These are phyloP conservation scores for Drepana falcataria DNA, from an alignment of 2,888 invertebrate genomes.

Conservation along the genomic window DNA sequence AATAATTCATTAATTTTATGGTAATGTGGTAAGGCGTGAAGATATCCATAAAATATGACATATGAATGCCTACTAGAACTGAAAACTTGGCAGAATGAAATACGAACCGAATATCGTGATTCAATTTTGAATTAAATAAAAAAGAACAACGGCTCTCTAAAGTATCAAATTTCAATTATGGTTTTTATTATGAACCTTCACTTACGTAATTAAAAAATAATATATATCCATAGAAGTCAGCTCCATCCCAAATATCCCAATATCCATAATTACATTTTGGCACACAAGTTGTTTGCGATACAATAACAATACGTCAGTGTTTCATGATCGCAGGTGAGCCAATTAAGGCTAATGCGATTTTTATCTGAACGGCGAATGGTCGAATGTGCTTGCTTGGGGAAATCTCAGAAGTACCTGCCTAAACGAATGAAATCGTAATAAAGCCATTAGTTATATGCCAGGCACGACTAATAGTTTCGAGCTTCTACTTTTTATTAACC, in stretches of 20 bases:
- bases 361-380: constrained; percentile 29
- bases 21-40: no score
- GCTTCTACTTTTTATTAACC: not conserved
- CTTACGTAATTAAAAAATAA: not conserved
- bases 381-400: constrained; percentile 5
- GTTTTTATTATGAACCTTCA: no score
- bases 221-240: not conserved
- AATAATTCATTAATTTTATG: no score
- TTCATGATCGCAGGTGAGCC: constrained; percentile 19
- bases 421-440: constrained; percentile 1
- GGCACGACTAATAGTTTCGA: not conserved
- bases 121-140: no score
- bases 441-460: not conserved
- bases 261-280: constrained; percentile 13
- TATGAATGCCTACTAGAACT: no score
- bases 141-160: no score
- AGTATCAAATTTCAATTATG: no score
- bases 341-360: constrained; percentile 42
- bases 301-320: constrained; percentile 16
- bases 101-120: no score
- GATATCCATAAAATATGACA: no score
- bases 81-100: no score
- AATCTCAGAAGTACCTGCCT: constrained; percentile 15
- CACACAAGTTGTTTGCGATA: constrained; percentile 16
- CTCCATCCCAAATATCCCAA: constrained; percentile 6